Percentiles rank a stretch among this genome's conserved stretches.
Evolutionary conservation across 2,113 vertebrate species (phyloP).

Genomic region (Tragelaphus buxtoni): DNA sequence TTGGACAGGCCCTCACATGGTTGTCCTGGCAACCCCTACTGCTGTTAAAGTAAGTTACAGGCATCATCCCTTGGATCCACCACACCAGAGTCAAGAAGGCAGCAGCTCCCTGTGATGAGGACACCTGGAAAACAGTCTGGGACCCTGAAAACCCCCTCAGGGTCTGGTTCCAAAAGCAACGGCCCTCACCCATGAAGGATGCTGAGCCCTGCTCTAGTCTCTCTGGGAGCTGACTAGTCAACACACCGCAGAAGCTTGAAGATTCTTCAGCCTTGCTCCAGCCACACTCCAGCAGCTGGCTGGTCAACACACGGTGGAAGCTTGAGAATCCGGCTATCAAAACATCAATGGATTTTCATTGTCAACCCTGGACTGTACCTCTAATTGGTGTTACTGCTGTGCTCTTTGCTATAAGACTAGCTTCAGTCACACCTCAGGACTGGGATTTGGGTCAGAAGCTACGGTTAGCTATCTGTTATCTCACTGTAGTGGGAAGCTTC

Average conservation of each 20-base stretch:
- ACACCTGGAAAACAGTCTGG: neutral
- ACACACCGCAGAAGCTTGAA: neutral
- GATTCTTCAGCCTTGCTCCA: neutral
- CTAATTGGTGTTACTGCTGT: neutral
- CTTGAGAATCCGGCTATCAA: neutral
- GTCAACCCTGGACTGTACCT: neutral
- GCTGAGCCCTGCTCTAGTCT: neutral
- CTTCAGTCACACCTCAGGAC: neutral
- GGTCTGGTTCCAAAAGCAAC: neutral
- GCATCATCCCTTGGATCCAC: neutral
- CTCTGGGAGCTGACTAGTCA: neutral
- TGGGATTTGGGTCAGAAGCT: neutral
- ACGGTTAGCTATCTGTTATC: neutral
- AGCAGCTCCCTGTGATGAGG: neutral
- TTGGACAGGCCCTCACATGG: neutral
- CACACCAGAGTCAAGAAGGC: neutral
- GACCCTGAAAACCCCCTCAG: neutral
- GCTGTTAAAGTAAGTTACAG: neutral
- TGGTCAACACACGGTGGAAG: rapidly evolving
- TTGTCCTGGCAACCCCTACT: neutral
- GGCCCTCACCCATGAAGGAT: neutral
- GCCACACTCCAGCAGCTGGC: neutral
- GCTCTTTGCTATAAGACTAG: neutral
- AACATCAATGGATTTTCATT: neutral
- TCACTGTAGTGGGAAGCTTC: neutral